Evolutionary conservation across 1,140 invertebrate genomes (phyloP).

Genomic region (Microplitis demolitor): DNA sequence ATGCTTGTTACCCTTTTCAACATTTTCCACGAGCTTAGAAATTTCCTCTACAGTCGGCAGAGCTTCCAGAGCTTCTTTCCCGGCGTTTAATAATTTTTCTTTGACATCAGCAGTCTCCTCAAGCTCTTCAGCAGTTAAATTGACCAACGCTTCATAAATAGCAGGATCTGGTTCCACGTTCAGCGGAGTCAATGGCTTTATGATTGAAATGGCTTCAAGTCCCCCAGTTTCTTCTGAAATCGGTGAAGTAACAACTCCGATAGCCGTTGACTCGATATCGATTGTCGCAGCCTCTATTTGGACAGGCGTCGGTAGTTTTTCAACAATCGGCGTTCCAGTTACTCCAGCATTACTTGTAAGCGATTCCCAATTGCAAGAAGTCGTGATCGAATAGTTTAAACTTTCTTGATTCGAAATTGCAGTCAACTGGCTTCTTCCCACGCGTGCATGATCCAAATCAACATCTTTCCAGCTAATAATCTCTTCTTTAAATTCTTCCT

Average conservation of each 20-base stretch:
- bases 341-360: slow-evolving; percentile 60
- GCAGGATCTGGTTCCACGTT: slow-evolving; percentile 58
- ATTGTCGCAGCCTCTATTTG: slow-evolving; percentile 61
- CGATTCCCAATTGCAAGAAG: slow-evolving; percentile 66
- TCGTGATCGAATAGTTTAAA: slow-evolving; percentile 46
- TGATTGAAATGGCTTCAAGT: slow-evolving; percentile 68
- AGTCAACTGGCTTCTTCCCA: slow-evolving; percentile 30
- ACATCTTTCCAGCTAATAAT: slow-evolving; percentile 40
- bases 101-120: slow-evolving; percentile 65
- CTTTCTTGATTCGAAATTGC: slow-evolving; percentile 39
- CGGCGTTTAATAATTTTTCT: slow-evolving; percentile 63
- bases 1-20: slow-evolving; percentile 65
- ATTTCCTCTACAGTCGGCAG: slow-evolving; percentile 71
- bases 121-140: slow-evolving; percentile 63
- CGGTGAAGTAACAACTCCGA: slow-evolving; percentile 49
- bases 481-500: slow-evolving; percentile 46
- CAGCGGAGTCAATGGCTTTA: slow-evolving; percentile 66
- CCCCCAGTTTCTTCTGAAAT: slow-evolving; percentile 63
- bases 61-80: slow-evolving; percentile 58
- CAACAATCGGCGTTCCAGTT: slow-evolving; percentile 51
- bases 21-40: slow-evolving; percentile 66
- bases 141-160: slow-evolving; percentile 45
- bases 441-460: slow-evolving; percentile 36
- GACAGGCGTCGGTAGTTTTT: slow-evolving; percentile 62
- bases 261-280: slow-evolving; percentile 41